Evolutionary conservation across 2,888 invertebrate genomes (phyloP).

Genomic region (Seira sanloemensis): DNA sequence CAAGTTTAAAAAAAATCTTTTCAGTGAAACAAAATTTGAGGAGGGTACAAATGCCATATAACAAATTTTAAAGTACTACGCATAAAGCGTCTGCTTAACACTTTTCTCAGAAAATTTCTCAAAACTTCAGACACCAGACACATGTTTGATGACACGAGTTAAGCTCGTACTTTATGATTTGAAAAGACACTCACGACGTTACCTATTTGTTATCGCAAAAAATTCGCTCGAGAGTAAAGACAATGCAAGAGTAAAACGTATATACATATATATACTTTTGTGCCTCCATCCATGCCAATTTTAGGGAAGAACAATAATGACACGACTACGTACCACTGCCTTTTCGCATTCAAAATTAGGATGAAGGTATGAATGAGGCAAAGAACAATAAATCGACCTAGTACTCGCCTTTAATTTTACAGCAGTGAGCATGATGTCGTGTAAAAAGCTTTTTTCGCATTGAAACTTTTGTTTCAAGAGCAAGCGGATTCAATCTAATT

Average conservation of each 20-base stretch:
- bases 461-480: background rate
- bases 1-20: background rate
- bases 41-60: background rate
- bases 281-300: background rate
- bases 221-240: background rate
- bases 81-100: background rate
- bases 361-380: background rate
- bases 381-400: background rate
- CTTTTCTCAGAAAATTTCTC: background rate
- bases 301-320: constrained; percentile 3
- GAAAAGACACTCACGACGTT: background rate
- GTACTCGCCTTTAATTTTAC: constrained; percentile 4
- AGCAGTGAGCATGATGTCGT: constrained; percentile 8
- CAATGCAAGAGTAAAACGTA: background rate
- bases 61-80: background rate
- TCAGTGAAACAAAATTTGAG: background rate
- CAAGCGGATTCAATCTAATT: constrained; percentile 12
- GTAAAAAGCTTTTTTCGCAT: background rate
- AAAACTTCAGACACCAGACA: background rate
- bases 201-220: background rate
- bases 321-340: too few species aligned
- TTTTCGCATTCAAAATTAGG: constrained; percentile 2
- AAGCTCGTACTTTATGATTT: constrained; percentile 6
- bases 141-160: background rate
- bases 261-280: too few species aligned